Evolutionary conservation across 1,140 invertebrate species (phyloP).

Genomic region (Zaprionus nigranus): DNA sequence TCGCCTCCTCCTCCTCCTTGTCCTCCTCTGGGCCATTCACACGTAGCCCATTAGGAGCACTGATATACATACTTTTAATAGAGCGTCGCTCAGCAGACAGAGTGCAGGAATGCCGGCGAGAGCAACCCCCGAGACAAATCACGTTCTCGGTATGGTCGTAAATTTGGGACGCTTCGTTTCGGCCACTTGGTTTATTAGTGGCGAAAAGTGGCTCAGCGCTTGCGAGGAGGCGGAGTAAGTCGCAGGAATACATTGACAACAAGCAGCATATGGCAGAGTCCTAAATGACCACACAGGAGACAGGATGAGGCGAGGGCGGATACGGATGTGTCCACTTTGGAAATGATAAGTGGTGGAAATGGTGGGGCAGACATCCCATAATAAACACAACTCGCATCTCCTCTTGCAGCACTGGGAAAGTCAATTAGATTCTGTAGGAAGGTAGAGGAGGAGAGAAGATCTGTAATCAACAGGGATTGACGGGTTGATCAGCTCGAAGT

Average conservation of each 20-base stretch:
- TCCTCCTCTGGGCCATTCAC: slow-evolving; percentile 53
- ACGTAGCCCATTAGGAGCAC: slow-evolving; percentile 71
- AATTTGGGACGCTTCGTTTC: slow-evolving; percentile 20
- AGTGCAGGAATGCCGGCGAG: not conserved
- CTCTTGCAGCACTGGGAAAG: not conserved
- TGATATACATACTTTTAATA: slow-evolving; percentile 68
- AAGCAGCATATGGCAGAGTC: slow-evolving; percentile 15
- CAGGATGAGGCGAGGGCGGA: no score
- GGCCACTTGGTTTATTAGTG: slow-evolving; percentile 46
- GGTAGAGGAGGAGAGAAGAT: not conserved
- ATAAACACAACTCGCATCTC: not conserved
- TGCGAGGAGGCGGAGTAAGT: not conserved
- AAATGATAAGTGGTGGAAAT: slow-evolving; percentile 17
- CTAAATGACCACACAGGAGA: slow-evolving; percentile 17
- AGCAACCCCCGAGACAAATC: slow-evolving; percentile 16
- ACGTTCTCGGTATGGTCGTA: slow-evolving; percentile 34
- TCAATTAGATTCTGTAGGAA: not conserved
- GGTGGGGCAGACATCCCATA: not conserved
- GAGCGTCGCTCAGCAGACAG: slow-evolving; percentile 4
- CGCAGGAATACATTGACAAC: not conserved
- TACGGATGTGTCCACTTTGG: slow-evolving; percentile 15
- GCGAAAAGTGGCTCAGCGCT: slow-evolving; percentile 7
- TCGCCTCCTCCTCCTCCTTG: slow-evolving; percentile 17
- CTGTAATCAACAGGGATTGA: not conserved
- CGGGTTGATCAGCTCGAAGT: not conserved